Conservation (phyloP, 2,113 vertebrate species). For the Lepus europaeus region DNA sequence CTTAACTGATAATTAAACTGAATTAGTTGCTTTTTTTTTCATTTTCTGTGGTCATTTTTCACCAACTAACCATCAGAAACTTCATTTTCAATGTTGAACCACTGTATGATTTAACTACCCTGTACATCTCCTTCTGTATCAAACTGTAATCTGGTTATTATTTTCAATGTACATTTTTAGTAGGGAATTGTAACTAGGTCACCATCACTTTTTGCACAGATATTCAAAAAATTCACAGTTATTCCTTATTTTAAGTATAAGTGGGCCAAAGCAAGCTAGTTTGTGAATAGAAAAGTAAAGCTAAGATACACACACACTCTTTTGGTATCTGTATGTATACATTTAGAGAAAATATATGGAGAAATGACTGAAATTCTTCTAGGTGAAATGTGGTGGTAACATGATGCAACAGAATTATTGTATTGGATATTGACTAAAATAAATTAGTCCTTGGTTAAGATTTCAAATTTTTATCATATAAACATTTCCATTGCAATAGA, state of each 20-base stretch:
- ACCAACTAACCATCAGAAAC: background rate
- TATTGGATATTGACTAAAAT: background rate
- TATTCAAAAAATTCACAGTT: background rate
- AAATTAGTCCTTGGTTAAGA: background rate
- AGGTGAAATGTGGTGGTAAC: background rate
- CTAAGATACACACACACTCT: background rate
- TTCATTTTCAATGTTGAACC: background rate
- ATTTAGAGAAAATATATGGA: background rate
- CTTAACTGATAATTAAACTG: slow-evolving; percentile 17
- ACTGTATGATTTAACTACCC: background rate
- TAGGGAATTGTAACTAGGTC: background rate
- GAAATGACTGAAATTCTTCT: background rate
- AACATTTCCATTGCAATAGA: background rate
- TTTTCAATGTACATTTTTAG: background rate
- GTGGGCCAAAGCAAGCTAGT: background rate
- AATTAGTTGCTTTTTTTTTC: slow-evolving; percentile 67
- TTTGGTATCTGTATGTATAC: background rate
- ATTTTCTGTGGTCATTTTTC: slow-evolving; percentile 51
- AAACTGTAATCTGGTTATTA: background rate
- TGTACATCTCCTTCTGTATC: background rate
- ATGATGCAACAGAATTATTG: background rate
- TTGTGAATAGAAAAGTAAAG: background rate
- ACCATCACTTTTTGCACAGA: background rate
- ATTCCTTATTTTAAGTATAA: background rate
- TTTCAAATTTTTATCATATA: background rate